These are phyloP conservation scores for Hemichromis elongatus DNA, from an alignment of 2,113 vertebrate species.

Conservation along the genomic window DNA sequence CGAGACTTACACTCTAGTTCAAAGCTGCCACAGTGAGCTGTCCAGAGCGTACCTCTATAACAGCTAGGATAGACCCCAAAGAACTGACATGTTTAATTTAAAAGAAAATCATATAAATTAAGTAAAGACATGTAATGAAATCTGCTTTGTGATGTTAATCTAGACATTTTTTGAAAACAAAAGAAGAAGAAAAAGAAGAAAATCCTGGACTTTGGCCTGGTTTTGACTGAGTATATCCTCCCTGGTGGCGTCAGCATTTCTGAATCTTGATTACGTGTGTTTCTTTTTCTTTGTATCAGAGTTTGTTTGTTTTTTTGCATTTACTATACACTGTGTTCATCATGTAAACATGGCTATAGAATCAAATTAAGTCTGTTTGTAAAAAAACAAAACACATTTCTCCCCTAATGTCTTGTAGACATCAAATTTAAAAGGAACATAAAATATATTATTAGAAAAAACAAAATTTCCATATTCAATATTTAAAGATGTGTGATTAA, in stretches of 20 bases:
- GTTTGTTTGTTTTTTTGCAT: not conserved
- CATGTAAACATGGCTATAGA: not conserved
- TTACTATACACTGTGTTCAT: not conserved
- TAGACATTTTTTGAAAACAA: not conserved
- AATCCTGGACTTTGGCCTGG: not conserved
- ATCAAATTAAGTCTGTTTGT: not conserved
- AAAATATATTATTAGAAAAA: not conserved
- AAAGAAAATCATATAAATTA: not conserved
- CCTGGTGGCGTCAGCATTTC: no score
- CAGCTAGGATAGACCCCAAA: not conserved
- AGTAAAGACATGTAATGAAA: not conserved
- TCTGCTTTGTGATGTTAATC: not conserved
- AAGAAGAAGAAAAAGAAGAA: not conserved
- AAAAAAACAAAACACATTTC: fast-evolving
- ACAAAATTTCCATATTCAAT: not conserved
- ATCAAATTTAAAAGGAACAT: not conserved
- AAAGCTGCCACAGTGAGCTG: not conserved
- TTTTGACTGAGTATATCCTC: not conserved
- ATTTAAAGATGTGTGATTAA: not conserved
- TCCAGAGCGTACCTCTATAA: not conserved
- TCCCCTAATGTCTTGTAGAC: not conserved
- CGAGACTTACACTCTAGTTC: fast-evolving
- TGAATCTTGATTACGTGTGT: not conserved
- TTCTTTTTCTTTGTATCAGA: fast-evolving
- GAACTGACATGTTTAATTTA: not conserved